Evolutionary conservation across 2,888 invertebrate genomes (phyloP), one percentile per base, ranked within the genome.

Genomic region (Tetragnatha montana): DNA sequence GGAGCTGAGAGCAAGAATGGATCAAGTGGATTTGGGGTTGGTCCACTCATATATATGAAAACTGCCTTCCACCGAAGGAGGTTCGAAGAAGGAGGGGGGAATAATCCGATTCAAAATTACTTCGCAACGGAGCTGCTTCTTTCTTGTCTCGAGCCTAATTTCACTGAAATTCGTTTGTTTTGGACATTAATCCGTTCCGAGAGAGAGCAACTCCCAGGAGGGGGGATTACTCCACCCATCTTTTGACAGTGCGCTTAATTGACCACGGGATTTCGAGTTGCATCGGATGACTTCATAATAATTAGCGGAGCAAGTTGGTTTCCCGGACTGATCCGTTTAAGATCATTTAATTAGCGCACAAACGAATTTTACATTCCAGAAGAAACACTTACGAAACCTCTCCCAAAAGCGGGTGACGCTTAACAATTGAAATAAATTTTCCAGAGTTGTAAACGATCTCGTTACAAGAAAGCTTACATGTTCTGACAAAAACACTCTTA

Each of bases 111-210:
- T 35, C 35, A 1, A 35, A 35, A 35, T 35, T 35, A 35, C 35
- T 35, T 35, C 35, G 35, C 35, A 35, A 4, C 35, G 35, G n/a
- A n/a, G n/a, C n/a, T n/a, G n/a, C 4, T 35, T 35, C 35, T 35
- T 35, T 35, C 35, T 35, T 35, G 1, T 35, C 35, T 35, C n/a
- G n/a, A n/a, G 6, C 17, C 10, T 60, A 60, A 60, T 60, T 60
- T 60, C 17, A 4, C 12, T 10, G 0, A 4, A 60, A 60, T 60
- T 60, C 14, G 12, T 17, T 17, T 60, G 60, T 60, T 10, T 17
- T 60, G 60, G 78, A 78, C 78, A 78, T 78, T 78, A 78, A 78
- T 78, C 78, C 78, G 51, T 78, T 78, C 51, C 14, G 51, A 19
- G 3, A 3, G 22, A n/a, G 60, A 78, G 21, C 21, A 17, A 12